Base-by-base conservation (phyloP, 2,888 invertebrate genomes). In the Tineola bisselliella region DNA sequence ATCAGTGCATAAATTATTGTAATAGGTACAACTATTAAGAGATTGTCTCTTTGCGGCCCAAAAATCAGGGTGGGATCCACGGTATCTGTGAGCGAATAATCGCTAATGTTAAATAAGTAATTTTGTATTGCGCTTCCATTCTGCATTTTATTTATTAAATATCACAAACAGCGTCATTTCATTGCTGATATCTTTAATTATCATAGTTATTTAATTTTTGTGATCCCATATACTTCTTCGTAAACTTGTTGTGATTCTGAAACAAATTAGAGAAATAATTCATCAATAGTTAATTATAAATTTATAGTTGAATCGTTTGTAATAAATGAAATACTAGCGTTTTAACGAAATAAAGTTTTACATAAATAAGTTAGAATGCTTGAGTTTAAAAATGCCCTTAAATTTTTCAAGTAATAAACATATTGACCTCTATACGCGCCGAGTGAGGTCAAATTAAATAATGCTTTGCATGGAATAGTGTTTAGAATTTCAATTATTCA, bases 1-100 rank as follows among this genome's bases (percentile, higher is more conserved):
- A 95, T 94, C n/a, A 92, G 66, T 0, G 88, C 79, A 75, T 95
- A 96, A 62, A 93, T 84, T n/a, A 92, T 79, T 0, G 93, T 94
- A 65, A 94, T 90, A 0, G 93, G 93, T 63, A 93, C 75, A 2
- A 93, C 91, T 38, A 93, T 87, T 66, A 84, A 88, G 2, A 91
- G 73, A 0, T 90, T 79, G 70, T 91, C 91, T 56, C 88, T 71
- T 64, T 79, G 81, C 0, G 88, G 84, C 0, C 87, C 87, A 63
- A 84, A 84, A 62, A 79, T 74, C 0, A 61, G 56, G 0, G 75
- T 77, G 1, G 84, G 72, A 59, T 84, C 79, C 54, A 77, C 76
- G 5, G 66, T 61, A 0, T 61, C 62, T 0, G 73, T 64, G 1
- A 2, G 1, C 18, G 61, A 30, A 25, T 1, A 12, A 15, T 58